phyloP scores from a whole-genome alignment of 92 coral and sea anemone species.

The Blastomussa wellsi region DNA sequence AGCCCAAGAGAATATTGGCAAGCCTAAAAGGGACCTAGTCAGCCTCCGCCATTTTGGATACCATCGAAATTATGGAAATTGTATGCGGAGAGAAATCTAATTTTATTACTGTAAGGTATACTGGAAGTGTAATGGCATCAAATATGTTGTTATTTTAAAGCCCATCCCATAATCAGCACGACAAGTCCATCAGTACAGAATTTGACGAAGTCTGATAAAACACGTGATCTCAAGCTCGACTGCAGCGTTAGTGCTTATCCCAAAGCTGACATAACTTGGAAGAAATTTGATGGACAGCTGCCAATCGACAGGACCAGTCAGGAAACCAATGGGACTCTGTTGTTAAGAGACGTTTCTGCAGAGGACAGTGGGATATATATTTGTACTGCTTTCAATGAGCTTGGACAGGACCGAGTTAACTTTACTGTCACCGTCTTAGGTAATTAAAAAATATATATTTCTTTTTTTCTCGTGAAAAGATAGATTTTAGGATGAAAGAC shows the following conservation, averaged over 20 bases:
- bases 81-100: too few relatives aligned
- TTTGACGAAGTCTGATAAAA: slow-evolving; percentile 37
- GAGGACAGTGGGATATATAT: slow-evolving; percentile 77
- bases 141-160: slow-evolving; percentile 30
- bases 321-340: slow-evolving; percentile 52
- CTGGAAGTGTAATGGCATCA: too few relatives aligned
- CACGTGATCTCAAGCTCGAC: slow-evolving; percentile 44
- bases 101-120: too few relatives aligned
- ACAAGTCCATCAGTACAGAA: slow-evolving; percentile 28
- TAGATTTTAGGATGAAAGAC: background rate
- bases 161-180: slow-evolving; percentile 61
- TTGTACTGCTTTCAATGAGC: slow-evolving; percentile 67
- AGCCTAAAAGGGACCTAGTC: too few relatives aligned
- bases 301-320: slow-evolving; percentile 52
- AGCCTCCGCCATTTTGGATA: too few relatives aligned
- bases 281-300: slow-evolving; percentile 56
- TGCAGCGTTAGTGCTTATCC: slow-evolving; percentile 86
- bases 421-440: slow-evolving; percentile 74
- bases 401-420: slow-evolving; percentile 72
- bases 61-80: too few relatives aligned
- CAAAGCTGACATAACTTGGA: slow-evolving; percentile 67
- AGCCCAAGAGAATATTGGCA: too few relatives aligned
- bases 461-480: background rate
- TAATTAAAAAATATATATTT: background rate
- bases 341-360: slow-evolving; percentile 63